Base-by-base conservation (phyloP, 2,888 invertebrate genomes). In the Lagria hirta region DNA sequence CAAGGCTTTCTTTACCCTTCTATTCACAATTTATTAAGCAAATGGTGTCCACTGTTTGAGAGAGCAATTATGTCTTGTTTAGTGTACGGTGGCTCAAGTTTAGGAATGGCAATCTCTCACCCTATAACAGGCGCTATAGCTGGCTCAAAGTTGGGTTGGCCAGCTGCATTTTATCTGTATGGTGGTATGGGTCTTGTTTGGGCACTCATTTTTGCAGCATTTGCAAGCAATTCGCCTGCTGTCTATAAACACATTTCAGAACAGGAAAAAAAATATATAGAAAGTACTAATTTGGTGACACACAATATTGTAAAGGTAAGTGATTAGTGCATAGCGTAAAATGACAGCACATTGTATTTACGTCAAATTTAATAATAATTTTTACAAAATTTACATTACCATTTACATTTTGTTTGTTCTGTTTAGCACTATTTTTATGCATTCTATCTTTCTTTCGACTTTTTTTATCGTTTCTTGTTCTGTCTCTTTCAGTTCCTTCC, bases 51-150 rank as follows among this genome's bases (percentile, higher is more conserved):
- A 0, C 70, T 75, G 0, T 69, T 75, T 1, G 88, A 88, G 61
- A 74, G 86, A 38, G 82, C 83, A 8, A 73, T 81, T 8, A 69
- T 86, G 43, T 79, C 81, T 46, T 80, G 83, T 43, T 78, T 78
- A 29, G 77, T 80, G 3, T 82, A 82, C 61, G 74, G 22, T 12
- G 22, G 34, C n/a, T 26, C 33, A 4, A 85, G 85, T 66, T 75
- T 88, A 4, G 89, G 89, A 3, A 85, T 86, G 13, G 83, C 86
- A 0, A 60, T 86, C 1, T 82, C 86, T 61, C 65, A 87, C 55
- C 75, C 83, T 16, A 70, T 80, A 8, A 79, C 84, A 10, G 89
- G 88, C 0, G 68, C 80, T 0, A 69, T 89, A 22, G 73, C 85
- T 0, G 80, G 80, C 1, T 79, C 81, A 0, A 52, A 70, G 0